Evolutionary conservation across 2,888 invertebrate genomes (phyloP).

Genomic region (Fragum fragum): DNA sequence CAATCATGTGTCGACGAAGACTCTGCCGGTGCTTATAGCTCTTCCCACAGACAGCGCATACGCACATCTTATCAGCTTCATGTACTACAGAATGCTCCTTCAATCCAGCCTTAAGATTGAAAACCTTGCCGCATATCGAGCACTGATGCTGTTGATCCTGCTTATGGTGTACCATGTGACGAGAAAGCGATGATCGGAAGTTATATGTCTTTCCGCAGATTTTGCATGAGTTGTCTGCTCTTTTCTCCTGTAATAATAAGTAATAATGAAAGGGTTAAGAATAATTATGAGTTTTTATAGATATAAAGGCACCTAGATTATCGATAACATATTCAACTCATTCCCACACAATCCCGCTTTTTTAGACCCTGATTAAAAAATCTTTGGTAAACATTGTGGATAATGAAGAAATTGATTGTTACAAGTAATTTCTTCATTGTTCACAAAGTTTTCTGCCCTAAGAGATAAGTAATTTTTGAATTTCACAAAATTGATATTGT

Average conservation of each 20-base stretch:
- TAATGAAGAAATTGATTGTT: too few relatives aligned
- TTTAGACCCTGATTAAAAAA: too few relatives aligned
- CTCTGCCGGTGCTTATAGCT: constrained; percentile 23
- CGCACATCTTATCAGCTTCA: neutral
- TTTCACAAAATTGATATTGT: too few relatives aligned
- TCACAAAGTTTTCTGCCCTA: too few relatives aligned
- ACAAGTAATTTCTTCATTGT: too few relatives aligned
- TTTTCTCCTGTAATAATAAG: constrained; percentile 6
- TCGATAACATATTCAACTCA: too few relatives aligned
- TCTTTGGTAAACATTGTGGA: too few relatives aligned
- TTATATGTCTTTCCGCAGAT: constrained; percentile 14
- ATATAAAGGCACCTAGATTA: too few relatives aligned
- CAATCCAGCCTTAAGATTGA: constrained; percentile 11
- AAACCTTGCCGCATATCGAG: constrained; percentile 3
- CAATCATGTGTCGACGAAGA: constrained; percentile 11
- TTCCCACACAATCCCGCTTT: too few relatives aligned
- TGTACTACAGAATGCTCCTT: constrained; percentile 19
- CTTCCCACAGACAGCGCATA: constrained; percentile 19
- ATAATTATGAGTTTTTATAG: too few relatives aligned
- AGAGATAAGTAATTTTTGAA: too few relatives aligned
- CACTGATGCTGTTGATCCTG: constrained; percentile 11
- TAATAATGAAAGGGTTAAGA: too few relatives aligned
- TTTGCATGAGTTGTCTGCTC: constrained; percentile 16
- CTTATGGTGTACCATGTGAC: constrained; percentile 14
- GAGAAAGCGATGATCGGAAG: constrained; percentile 12